Evolutionary conservation across 2,113 vertebrate species (phyloP).

Genomic region (Pituophis catenifer): DNA sequence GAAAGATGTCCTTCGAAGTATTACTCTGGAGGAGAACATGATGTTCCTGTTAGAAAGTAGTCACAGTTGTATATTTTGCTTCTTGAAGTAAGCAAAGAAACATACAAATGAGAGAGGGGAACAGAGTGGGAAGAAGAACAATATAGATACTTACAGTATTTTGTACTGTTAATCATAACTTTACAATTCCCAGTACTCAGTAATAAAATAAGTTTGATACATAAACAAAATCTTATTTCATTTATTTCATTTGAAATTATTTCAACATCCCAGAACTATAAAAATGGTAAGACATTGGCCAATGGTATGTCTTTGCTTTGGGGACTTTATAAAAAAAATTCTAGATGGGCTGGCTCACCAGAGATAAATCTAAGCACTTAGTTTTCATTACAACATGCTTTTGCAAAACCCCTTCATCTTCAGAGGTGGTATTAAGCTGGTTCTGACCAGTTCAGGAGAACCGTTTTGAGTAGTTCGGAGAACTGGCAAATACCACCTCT

Average conservation of each 20-base stretch:
- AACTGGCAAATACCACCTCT: too few species aligned
- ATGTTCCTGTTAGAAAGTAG: background rate
- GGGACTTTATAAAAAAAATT: background rate
- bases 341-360: background rate
- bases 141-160: background rate
- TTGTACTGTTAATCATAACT: background rate
- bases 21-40: background rate
- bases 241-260: background rate
- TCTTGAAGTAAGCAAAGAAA: background rate
- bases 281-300: background rate
- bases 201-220: background rate
- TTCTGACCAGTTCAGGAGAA: too few species aligned
- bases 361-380: background rate
- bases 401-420: background rate
- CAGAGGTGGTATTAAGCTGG: too few species aligned
- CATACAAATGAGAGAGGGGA: background rate
- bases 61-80: background rate
- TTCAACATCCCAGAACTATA: background rate
- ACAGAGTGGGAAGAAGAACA: background rate
- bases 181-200: background rate
- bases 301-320: background rate
- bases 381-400: background rate
- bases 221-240: background rate
- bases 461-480: too few species aligned
- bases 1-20: background rate